These are phyloP conservation scores for Darevskia mixta DNA, from an alignment of 2,797 vertebrate species.

Conservation along the genomic window DNA sequence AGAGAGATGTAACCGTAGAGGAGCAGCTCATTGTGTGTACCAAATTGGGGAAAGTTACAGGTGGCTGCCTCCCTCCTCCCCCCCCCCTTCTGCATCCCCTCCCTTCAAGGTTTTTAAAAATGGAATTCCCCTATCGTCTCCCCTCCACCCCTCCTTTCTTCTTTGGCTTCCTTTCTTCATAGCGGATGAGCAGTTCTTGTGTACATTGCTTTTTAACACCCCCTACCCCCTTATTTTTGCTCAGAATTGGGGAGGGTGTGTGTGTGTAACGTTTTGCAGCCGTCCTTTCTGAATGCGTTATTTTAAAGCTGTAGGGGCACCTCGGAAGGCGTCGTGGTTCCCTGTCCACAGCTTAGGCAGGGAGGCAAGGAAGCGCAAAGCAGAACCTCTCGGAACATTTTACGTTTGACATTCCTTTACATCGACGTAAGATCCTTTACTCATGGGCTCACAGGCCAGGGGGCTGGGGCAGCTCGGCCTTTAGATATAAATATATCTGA, in stretches of 20 bases:
- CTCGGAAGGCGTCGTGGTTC: constrained; percentile 71
- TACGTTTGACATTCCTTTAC: constrained; percentile 64
- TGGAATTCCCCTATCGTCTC: constrained; percentile 66
- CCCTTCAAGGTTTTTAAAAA: constrained; percentile 79
- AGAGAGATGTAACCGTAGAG: constrained; percentile 75
- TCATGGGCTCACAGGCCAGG: not conserved
- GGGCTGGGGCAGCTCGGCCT: constrained; percentile 43
- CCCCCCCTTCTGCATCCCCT: not conserved
- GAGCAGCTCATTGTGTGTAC: constrained; percentile 89
- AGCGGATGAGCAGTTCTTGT: constrained; percentile 87
- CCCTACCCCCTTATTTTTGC: constrained; percentile 73
- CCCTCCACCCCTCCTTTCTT: constrained; percentile 66
- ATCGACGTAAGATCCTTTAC: not conserved
- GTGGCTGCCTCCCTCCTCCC: constrained; percentile 77
- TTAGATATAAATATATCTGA: not conserved
- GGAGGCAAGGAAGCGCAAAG: constrained; percentile 64
- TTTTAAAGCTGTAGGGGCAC: constrained; percentile 75
- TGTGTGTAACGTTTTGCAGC: constrained; percentile 65
- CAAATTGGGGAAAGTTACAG: constrained; percentile 88
- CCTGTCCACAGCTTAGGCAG: constrained; percentile 75
- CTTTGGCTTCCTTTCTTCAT: constrained; percentile 44
- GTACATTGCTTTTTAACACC: constrained; percentile 84
- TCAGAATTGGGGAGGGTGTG: constrained; percentile 23
- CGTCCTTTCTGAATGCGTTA: constrained; percentile 75
- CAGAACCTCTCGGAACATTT: constrained; percentile 48